Evolutionary conservation across 2,797 vertebrate species (phyloP).

Genomic region (Champsocephalus esox): DNA sequence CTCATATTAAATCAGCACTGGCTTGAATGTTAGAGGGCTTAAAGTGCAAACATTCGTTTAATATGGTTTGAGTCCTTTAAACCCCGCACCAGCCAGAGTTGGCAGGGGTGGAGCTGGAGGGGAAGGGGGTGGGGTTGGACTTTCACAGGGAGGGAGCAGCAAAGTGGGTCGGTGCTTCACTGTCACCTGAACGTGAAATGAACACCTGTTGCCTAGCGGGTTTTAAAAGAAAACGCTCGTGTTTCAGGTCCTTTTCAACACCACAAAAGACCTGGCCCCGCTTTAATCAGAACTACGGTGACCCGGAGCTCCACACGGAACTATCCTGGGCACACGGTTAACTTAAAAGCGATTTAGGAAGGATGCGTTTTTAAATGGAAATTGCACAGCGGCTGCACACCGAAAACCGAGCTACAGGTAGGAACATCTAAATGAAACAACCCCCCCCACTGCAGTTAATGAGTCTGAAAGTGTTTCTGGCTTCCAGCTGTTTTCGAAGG

Average conservation of each 20-base stretch:
- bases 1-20: constrained; percentile 23
- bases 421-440: not conserved
- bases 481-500: constrained; percentile 46
- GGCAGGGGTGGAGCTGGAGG: not conserved
- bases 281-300: not conserved
- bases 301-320: constrained; percentile 1
- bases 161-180: constrained; percentile 24
- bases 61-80: constrained; percentile 29
- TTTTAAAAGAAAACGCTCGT: constrained; percentile 25
- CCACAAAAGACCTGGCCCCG: constrained; percentile 13
- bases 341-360: not conserved
- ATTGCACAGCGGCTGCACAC: not conserved
- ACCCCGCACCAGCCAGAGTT: not conserved
- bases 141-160: constrained; percentile 10
- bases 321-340: constrained; percentile 26
- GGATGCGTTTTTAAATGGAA: constrained; percentile 43
- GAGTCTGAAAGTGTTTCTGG: constrained; percentile 36
- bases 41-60: constrained; percentile 13
- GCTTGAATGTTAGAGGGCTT: constrained; percentile 37
- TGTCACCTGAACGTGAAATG: constrained; percentile 66
- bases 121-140: constrained; percentile 4
- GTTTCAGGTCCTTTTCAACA: constrained; percentile 40
- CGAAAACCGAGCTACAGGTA: constrained; percentile 52
- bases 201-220: constrained; percentile 70
- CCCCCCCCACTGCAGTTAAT: constrained; percentile 6